Evolutionary conservation across 2,888 invertebrate species (phyloP).

Genomic region (Temnothorax unifasciatus): DNA sequence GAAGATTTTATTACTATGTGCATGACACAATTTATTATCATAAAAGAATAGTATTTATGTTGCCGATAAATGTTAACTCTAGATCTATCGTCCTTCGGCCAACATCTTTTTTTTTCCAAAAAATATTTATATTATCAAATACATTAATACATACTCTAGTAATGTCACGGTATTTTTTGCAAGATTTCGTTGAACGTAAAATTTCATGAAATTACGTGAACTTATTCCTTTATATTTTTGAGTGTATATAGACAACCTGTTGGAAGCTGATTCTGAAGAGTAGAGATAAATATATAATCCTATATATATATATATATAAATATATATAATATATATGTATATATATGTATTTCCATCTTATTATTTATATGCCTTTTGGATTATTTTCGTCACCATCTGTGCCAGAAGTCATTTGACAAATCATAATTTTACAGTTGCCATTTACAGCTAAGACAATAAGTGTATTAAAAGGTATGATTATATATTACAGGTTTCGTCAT

Average conservation of each 20-base stretch:
- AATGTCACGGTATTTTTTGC: neutral
- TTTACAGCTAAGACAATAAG: constrained; percentile 58
- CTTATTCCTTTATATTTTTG: neutral
- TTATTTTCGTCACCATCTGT: constrained; percentile 12
- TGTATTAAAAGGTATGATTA: constrained; percentile 69
- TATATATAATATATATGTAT: neutral
- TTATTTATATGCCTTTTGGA: neutral
- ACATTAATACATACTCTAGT: neutral
- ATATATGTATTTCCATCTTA: neutral
- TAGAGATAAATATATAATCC: constrained; percentile 11
- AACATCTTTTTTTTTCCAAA: constrained; percentile 26
- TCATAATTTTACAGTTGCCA: constrained; percentile 59
- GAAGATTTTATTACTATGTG: constrained; percentile 30
- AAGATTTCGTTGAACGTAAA: constrained; percentile 45
- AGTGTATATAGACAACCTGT: constrained; percentile 3
- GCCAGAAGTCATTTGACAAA: constrained; percentile 27
- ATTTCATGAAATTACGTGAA: constrained; percentile 39
- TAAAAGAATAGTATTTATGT: constrained; percentile 57
- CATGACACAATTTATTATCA: constrained; percentile 18
- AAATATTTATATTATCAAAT: constrained; percentile 15
- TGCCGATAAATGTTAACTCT: constrained; percentile 2
- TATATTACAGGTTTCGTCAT: constrained; percentile 65
- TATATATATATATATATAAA: constrained; percentile 8
- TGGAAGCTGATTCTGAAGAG: constrained; percentile 11
- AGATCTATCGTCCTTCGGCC: neutral